Evolutionary conservation across 2,797 vertebrate genomes (phyloP).

Genomic region (Rhodeus uyekii): DNA sequence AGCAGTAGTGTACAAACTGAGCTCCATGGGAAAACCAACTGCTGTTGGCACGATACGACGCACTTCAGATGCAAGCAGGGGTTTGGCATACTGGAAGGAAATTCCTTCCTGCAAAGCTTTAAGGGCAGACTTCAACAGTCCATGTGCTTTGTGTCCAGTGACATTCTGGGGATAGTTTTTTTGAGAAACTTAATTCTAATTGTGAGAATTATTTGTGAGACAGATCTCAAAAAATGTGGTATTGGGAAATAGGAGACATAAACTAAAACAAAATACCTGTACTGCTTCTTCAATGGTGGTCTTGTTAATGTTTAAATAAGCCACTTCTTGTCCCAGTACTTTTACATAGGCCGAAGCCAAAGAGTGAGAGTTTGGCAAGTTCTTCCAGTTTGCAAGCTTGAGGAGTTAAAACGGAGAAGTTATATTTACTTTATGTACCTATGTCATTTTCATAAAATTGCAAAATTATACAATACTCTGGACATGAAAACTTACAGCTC

Average conservation of each 20-base stretch:
- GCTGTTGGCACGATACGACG: conserved; percentile 76
- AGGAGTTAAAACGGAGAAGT: conserved; percentile 19
- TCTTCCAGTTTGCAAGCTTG: conserved; percentile 79
- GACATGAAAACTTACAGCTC: conserved; percentile 73
- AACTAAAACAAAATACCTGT: conserved; percentile 65
- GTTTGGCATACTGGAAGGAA: conserved; percentile 67
- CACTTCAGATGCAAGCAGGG: conserved; percentile 74
- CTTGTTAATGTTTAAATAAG: conserved; percentile 77
- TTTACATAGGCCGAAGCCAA: conserved; percentile 75
- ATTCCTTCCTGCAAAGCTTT: conserved; percentile 68
- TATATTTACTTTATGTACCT: background rate
- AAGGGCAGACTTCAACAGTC: conserved; percentile 49
- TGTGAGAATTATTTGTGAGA: background rate
- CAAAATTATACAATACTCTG: background rate
- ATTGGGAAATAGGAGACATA: background rate
- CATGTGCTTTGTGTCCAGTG: conserved; percentile 49
- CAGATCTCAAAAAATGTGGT: background rate
- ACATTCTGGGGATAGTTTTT: conserved; percentile 59
- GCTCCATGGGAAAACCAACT: conserved; percentile 80
- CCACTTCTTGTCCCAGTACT: conserved; percentile 81
- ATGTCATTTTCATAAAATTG: background rate
- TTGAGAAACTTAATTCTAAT: background rate
- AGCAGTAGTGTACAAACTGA: conserved; percentile 73
- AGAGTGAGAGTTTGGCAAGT: conserved; percentile 66
- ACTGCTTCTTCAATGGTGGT: conserved; percentile 66